Evolutionary conservation across 1,140 invertebrate species (phyloP).

Genomic region (Dendroctonus valens): DNA sequence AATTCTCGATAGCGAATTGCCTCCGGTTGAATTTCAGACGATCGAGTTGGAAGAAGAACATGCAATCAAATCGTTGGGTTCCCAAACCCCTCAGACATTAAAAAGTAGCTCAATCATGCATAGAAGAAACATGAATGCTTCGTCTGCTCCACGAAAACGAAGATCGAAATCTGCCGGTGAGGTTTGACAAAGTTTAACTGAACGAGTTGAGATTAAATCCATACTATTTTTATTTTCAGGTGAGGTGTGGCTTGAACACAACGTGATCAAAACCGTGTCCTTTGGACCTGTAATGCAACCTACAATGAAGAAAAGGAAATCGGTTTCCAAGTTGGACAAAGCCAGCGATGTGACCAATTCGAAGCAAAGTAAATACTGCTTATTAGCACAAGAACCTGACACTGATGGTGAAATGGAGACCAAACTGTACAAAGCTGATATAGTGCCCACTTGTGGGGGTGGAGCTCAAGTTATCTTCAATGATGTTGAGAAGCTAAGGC

Average conservation of each 20-base stretch:
- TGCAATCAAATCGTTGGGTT: conserved; percentile 6
- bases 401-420: conserved; percentile 90
- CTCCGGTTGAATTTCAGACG: conserved; percentile 27
- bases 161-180: conserved; percentile 35
- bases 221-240: conserved; percentile 49
- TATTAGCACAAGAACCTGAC: conserved; percentile 89
- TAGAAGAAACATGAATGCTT: conserved; percentile 13
- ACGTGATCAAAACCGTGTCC: conserved; percentile 69
- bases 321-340: conserved; percentile 74
- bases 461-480: conserved; percentile 94
- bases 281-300: conserved; percentile 84
- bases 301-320: conserved; percentile 75
- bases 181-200: background rate
- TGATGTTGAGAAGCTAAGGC: conserved; percentile 89
- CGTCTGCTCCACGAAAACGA: conserved; percentile 10
- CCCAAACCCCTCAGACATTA: conserved; percentile 17
- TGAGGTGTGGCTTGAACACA: conserved; percentile 88
- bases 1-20: conserved; percentile 52
- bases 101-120: conserved; percentile 16
- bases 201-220: too few relatives aligned
- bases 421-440: conserved; percentile 86
- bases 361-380: conserved; percentile 83
- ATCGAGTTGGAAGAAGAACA: conserved; percentile 6
- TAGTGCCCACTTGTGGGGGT: conserved; percentile 87
- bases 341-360: conserved; percentile 70